phyloP scores from a whole-genome alignment of 2,113 vertebrate genomes.

The Nannobrachium achirus region DNA sequence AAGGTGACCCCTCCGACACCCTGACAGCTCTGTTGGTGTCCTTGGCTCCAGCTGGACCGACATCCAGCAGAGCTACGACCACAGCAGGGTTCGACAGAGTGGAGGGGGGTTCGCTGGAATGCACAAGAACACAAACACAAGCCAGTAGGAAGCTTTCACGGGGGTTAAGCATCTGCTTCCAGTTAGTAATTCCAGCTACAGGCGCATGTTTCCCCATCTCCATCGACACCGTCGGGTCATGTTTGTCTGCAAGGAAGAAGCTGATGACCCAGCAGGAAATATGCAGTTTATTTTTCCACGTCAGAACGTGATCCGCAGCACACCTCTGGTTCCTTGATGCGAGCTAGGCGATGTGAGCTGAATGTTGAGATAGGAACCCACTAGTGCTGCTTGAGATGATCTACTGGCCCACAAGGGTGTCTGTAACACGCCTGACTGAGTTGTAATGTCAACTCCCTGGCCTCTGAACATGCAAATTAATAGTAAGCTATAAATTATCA shows the following conservation, averaged over 20 bases:
- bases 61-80: slow-evolving; percentile 30
- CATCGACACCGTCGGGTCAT: slow-evolving; percentile 23
- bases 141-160: slow-evolving; percentile 53
- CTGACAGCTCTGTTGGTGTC: not conserved
- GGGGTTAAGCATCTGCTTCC: slow-evolving; percentile 61
- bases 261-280: slow-evolving; percentile 15
- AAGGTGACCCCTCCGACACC: slow-evolving; percentile 22
- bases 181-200: slow-evolving; percentile 42
- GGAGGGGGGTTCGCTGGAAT: slow-evolving; percentile 67
- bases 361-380: not conserved
- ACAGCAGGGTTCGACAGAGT: slow-evolving; percentile 62
- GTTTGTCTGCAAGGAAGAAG: slow-evolving; percentile 17
- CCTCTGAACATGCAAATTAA: not conserved
- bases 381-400: not conserved
- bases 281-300: not conserved
- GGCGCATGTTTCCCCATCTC: slow-evolving; percentile 33
- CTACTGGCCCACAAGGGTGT: not conserved
- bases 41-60: slow-evolving; percentile 57
- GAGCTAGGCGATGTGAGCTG: not conserved
- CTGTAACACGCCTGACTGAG: not conserved
- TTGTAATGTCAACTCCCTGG: not conserved
- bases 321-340: not conserved
- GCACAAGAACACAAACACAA: slow-evolving; percentile 66
- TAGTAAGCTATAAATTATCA: not conserved
- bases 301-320: not conserved